Base-by-base conservation (phyloP, 2,888 invertebrate genomes). In the Serrognathus titanus region DNA sequence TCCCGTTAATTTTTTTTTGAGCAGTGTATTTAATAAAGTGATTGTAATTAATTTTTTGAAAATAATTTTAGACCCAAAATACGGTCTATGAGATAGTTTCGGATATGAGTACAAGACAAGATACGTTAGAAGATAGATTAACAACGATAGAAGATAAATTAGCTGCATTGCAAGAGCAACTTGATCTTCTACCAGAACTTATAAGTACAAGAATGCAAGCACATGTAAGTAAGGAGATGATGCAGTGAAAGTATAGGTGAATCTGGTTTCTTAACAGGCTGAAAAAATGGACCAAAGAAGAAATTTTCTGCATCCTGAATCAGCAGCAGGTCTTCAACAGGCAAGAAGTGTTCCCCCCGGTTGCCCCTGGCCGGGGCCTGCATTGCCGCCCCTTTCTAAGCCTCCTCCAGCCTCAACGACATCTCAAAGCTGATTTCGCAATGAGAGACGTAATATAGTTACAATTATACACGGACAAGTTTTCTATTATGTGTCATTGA, bases 61-160 rank as follows among this genome's bases (percentile, higher is more conserved):
- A n/a, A n/a, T n/a, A n/a, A 51, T 48, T 82, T 70, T 82, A 98
- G 97, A 97, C 97, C 65, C 97, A 97, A 82, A 95, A 94, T 74
- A 94, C 94, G 52, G 96, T 98, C 67, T 97, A 97, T 78, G 98
- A 97, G 81, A 91, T 98, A 71, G 97, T 99, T 64, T 94, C 96
- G 55, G 98, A 98, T 72, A 94, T 98, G 91, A 94, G 94, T 75
- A 88, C 90, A 59, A 88, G 96, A 53, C 97, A 97, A 79, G 94
- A 95, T 76, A 86, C 88, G 51, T 85, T 98, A 67, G 97, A 98
- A 78, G 94, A 96, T 79, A 87, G 97, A 72, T 84, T 98, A 71
- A 88, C 90, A 66, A 89, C 90, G 71, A 86, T 99, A 77, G 97
- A 98, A 81, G 94, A 95, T 74, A 94, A 94, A 80, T 80, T 97